Evolutionary conservation across 1,140 invertebrate species (phyloP), one percentile per base, ranked within the genome.

Genomic region (Anoplolepis gracilipes): DNA sequence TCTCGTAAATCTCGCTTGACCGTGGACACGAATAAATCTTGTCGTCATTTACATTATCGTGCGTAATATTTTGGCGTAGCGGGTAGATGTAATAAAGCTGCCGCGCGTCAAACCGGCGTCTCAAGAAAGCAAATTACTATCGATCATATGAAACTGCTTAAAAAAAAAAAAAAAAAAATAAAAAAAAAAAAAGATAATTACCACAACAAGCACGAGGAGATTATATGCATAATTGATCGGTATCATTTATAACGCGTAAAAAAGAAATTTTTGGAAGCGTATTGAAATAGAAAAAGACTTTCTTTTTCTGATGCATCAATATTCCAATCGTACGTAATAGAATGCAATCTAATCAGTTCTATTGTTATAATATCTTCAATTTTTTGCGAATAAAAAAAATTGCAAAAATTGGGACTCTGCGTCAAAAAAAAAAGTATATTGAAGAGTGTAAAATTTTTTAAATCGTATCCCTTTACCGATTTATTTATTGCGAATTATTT

Each of bases 21-120:
- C 78, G 65, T 28, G 53, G 25, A 57, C 65, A 4, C 67, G 53
- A 73, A 73, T 82, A 82, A 82, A 82, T 82, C 67, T 57, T 22
- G 13, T 28, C 78, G 78, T 42, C 67, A 72, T 82, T 82, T 82
- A 82, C 36, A 82, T 82, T 82, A 82, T 73, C 78, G 67, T 73
- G 53, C 53, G 67, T 73, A 82, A 73, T 82, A 73, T 82, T 82
- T 82, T 57, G 78, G 67, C 78, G 36, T 33, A 59, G n/a, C 30
- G 62, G 62, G 42, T 36, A 59, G 49, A 22, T 28, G 55, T 36
- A 30, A 64, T 64, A 39, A 77, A 77, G 53, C 53, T 36, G 55
- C 72, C 53, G 16, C 10, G 22, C 73, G 55, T 57, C 33, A 33
- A 39, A 61, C 76, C n/a, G 30, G 10, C 42, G 10, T 36, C 10